These are phyloP conservation scores for Malurus melanocephalus DNA, from an alignment of 2,113 vertebrate genomes.

Conservation along the genomic window DNA sequence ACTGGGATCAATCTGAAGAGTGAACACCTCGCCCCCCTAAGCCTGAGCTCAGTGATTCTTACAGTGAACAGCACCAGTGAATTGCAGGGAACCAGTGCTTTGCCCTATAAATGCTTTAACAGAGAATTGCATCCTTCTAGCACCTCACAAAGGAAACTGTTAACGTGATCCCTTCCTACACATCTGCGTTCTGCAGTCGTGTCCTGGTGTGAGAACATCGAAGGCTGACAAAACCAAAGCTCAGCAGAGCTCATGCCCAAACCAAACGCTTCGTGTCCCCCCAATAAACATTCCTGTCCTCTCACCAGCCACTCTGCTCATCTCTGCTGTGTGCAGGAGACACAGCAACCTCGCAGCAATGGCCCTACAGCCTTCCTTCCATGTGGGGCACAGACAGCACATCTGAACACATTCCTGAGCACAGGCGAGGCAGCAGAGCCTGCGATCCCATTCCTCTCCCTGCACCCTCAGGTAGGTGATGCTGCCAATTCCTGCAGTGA, in stretches of 20 bases:
- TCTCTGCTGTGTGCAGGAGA: background rate
- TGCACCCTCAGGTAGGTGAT: rapidly evolving
- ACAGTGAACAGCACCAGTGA: background rate
- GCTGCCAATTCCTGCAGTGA: background rate
- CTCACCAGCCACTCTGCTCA: background rate
- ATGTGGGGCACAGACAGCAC: background rate
- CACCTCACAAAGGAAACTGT: background rate
- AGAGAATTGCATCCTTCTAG: background rate
- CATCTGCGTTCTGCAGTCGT: background rate
- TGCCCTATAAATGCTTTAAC: background rate
- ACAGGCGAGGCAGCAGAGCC: background rate
- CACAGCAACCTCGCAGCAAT: background rate
- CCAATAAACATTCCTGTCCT: background rate
- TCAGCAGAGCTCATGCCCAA: background rate
- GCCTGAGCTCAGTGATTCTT: background rate
- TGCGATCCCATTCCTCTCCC: background rate
- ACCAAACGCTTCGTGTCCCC: background rate
- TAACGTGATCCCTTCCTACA: background rate
- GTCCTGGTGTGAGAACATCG: background rate
- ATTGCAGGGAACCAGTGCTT: background rate
- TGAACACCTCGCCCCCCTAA: background rate
- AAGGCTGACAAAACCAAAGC: background rate
- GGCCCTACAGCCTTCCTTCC: background rate
- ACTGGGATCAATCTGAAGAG: background rate
- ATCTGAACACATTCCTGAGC: background rate